phyloP scores from a whole-genome alignment of 2,888 invertebrate species.

The Buathra laborator region DNA sequence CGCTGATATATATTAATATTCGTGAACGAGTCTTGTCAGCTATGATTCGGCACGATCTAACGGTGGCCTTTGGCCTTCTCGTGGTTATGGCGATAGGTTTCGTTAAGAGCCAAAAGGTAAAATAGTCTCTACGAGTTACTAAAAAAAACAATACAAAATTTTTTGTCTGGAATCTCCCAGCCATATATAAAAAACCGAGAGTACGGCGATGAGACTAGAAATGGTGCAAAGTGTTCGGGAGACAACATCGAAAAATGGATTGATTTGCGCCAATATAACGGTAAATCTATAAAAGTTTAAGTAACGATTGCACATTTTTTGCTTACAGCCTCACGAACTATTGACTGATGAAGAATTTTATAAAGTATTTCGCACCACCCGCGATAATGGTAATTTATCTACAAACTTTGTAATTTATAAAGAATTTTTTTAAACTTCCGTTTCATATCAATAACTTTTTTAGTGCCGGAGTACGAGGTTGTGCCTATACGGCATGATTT shows the following conservation, averaged over 20 bases:
- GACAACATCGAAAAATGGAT: no score
- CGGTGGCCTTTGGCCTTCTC: neutral
- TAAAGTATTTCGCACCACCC: constrained; percentile 15
- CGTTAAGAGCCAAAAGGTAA: constrained; percentile 1
- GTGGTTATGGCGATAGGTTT: neutral
- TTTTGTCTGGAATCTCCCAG: neutral
- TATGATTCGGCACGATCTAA: neutral
- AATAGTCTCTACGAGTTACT: neutral
- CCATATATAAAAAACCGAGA: no score
- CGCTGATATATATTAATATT: neutral
- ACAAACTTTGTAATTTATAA: neutral
- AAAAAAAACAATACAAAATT: neutral
- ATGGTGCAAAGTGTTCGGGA: no score
- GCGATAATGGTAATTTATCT: constrained; percentile 8
- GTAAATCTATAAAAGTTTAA: neutral
- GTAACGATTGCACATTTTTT: neutral
- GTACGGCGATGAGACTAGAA: no score
- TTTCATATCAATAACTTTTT: neutral
- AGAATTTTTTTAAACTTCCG: neutral
- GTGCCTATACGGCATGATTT: constrained; percentile 24
- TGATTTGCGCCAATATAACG: neutral
- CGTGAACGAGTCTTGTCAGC: neutral
- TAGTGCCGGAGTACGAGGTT: constrained; percentile 25
- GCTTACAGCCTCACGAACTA: constrained; percentile 10
- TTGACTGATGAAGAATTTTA: constrained; percentile 24